Evolutionary conservation across 2,797 vertebrate genomes (phyloP).

Genomic region (Gambelia wislizenii): DNA sequence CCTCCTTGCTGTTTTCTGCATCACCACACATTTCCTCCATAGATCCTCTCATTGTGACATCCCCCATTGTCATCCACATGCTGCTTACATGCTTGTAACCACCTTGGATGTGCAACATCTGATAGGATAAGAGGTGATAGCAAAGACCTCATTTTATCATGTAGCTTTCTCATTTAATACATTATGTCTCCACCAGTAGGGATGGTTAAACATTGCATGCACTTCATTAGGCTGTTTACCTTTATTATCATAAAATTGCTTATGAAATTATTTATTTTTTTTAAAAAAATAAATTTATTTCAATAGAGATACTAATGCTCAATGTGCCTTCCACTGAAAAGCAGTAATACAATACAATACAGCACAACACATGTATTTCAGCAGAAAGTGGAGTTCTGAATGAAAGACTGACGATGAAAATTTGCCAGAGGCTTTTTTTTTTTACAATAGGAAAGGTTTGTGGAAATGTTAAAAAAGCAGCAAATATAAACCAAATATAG

Average conservation of each 20-base stretch:
- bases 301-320: slow-evolving; percentile 3
- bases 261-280: background rate
- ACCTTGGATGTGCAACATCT: background rate
- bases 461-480: background rate
- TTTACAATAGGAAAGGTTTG: background rate
- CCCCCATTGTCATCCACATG: background rate
- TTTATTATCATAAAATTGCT: background rate
- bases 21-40: slow-evolving; percentile 34
- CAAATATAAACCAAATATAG: slow-evolving; percentile 16
- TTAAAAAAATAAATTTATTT: background rate
- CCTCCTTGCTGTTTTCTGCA: slow-evolving; percentile 35
- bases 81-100: slow-evolving; percentile 3
- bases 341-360: background rate
- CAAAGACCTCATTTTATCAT: background rate
- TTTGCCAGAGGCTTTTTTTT: slow-evolving; percentile 5
- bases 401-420: slow-evolving; percentile 1
- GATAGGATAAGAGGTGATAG: background rate
- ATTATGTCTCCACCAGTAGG: background rate
- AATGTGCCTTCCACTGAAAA: background rate
- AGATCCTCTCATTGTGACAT: background rate
- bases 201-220: background rate
- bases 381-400: background rate
- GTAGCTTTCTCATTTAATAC: background rate
- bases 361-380: background rate
- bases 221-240: background rate